Conservation (phyloP, 2,113 vertebrate genomes). For the Pelusios castaneus region DNA sequence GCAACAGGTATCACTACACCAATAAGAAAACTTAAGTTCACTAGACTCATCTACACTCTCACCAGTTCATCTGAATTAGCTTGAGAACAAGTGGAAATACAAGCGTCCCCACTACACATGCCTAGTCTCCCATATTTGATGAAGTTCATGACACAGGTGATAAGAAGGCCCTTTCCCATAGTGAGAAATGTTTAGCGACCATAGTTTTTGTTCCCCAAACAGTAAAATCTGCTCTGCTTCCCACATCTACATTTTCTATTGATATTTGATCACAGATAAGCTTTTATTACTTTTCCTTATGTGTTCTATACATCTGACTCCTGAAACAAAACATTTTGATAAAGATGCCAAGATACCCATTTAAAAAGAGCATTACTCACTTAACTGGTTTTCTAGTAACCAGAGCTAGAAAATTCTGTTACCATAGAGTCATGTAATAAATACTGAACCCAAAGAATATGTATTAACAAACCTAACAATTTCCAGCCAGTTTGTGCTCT, state of each 20-base stretch:
- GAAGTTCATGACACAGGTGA: not conserved
- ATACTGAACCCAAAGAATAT: not conserved
- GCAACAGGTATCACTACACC: not conserved
- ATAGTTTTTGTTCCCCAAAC: not conserved
- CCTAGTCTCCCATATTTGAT: not conserved
- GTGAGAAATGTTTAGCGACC: not conserved
- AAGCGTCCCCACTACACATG: too few species aligned
- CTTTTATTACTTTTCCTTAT: too few species aligned
- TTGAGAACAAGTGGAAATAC: not conserved
- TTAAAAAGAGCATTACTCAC: not conserved
- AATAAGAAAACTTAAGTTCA: not conserved
- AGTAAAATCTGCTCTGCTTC: not conserved
- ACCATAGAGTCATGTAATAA: not conserved
- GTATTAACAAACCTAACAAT: constrained; percentile 83
- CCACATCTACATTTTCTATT: not conserved
- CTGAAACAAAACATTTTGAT: not conserved
- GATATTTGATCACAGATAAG: not conserved
- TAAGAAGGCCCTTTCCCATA: not conserved
- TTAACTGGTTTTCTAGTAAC: not conserved
- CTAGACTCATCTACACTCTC: not conserved
- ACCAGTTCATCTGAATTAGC: not conserved
- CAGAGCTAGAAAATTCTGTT: not conserved
- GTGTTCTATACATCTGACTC: not conserved
- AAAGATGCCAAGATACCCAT: not conserved
- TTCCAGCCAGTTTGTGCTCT: constrained; percentile 89